phyloP scores from a whole-genome alignment of 1,140 invertebrate genomes.

The Melanaphis sacchari region DNA sequence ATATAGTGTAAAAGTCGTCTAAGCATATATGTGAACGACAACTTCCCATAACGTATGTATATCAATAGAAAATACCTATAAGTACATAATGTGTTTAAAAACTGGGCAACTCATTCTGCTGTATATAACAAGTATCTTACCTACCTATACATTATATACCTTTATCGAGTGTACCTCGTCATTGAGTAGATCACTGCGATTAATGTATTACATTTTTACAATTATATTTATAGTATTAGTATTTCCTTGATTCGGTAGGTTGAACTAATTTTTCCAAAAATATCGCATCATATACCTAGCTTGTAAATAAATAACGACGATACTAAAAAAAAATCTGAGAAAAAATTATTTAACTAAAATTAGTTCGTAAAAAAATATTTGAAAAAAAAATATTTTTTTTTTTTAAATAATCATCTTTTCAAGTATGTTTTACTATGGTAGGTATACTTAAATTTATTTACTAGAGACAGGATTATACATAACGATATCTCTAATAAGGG shows the following conservation, averaged over 20 bases:
- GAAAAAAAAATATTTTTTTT: too few species aligned
- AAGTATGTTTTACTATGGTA: too few species aligned
- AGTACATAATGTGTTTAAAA: neutral
- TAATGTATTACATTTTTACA: neutral
- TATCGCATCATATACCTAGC: too few species aligned
- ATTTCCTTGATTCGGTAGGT: neutral
- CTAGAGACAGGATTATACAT: too few species aligned
- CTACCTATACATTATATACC: neutral
- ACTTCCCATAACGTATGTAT: neutral
- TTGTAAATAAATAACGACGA: neutral
- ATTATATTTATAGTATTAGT: neutral
- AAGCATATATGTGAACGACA: neutral
- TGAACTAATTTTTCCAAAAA: too few species aligned
- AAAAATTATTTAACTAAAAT: too few species aligned
- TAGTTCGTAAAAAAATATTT: too few species aligned
- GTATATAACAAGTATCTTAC: neutral
- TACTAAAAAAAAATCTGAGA: too few species aligned
- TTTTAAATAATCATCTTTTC: too few species aligned
- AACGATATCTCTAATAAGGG: too few species aligned
- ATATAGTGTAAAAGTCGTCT: neutral
- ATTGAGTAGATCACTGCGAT: neutral
- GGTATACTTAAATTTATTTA: too few species aligned
- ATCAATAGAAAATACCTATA: too few species aligned
- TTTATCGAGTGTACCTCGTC: neutral
- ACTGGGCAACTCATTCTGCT: neutral